These are phyloP conservation scores for Drosophila pegasa DNA, from an alignment of 2,888 invertebrate species.

Conservation along the genomic window DNA sequence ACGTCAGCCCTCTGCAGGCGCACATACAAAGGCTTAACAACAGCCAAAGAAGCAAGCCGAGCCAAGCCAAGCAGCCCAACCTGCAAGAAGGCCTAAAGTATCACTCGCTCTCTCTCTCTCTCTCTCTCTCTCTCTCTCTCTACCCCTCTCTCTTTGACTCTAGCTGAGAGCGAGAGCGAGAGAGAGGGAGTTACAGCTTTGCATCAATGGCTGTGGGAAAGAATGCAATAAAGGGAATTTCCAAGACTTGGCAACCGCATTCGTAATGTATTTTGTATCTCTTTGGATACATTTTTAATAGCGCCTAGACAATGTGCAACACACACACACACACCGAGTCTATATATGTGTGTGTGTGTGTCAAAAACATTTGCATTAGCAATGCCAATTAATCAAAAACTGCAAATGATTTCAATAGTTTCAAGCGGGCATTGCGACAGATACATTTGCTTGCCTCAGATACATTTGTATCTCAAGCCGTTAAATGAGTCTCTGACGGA, in stretches of 20 bases:
- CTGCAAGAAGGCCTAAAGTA: conserved; percentile 70
- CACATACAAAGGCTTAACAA: conserved; percentile 30
- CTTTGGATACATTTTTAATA: conserved; percentile 76
- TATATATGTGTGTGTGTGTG: conserved; percentile 14
- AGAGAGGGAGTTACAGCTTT: conserved; percentile 6
- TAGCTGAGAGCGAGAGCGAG: neutral
- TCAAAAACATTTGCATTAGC: conserved; percentile 71
- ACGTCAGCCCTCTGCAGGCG: conserved; percentile 67
- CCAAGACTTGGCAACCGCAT: conserved; percentile 76
- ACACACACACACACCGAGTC: conserved; percentile 9
- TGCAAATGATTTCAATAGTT: conserved; percentile 71
- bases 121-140: conserved; percentile 9
- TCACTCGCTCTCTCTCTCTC: conserved; percentile 34
- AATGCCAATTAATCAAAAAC: conserved; percentile 76
- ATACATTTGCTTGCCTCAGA: conserved; percentile 39
- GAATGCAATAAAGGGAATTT: conserved; percentile 83
- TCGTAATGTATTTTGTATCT: conserved; percentile 76
- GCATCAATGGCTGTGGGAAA: conserved; percentile 57
- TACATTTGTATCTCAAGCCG: conserved; percentile 47
- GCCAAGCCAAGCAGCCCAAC: conserved; percentile 30
- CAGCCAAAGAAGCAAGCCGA: neutral
- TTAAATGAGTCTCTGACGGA: conserved; percentile 59
- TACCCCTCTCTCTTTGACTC: conserved; percentile 3
- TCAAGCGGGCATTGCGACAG: conserved; percentile 18
- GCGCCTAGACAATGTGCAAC: conserved; percentile 66